Base-by-base conservation (phyloP, 2,888 invertebrate genomes). In the Fragum fragum region DNA sequence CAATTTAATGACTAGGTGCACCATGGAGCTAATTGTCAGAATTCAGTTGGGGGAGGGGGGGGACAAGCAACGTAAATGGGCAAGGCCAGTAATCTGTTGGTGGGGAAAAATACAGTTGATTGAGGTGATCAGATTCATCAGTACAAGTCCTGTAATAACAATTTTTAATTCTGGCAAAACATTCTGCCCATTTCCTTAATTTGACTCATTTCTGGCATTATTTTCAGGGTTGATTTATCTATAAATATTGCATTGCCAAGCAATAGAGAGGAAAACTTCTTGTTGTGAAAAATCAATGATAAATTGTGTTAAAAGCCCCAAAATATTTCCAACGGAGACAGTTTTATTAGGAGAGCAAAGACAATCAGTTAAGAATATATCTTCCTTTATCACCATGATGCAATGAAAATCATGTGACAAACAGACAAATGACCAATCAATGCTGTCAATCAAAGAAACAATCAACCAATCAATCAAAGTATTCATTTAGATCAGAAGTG, bases 281-380 rank as follows among this genome's bases (percentile, higher is more conserved):
- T 42, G 6, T 18, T 42, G 42, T 66, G 59, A 66, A 42, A 42
- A 75, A 82, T 82, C 73, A 55, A 82, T 76, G 73, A 82, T 71
- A 81, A 75, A 82, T 73, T 61, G 61, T 42, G 68, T 68, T 71
- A 71, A 71, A 55, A 55, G 71, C 42, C 26, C 42, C 36, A 42
- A 66, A 66, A 66, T 36, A 66, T 66, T 42, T 18, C n/a, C 21
- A 42, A 42, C 21, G 9, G 32, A 63, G 66, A 66, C 66, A 66
- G 42, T 66, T 66, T 66, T 66, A 66, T 66, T 66, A 21, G 26
- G 26, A 66, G 26, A 21, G 66, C 23, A 42, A 66, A 32, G 61
- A 61, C 61, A 29, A 14, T 61, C 28, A 61, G 57, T 21, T 23
- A n/a, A 26, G 23, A 18, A 21, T 14, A 57, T 11, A 57, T 57